Percentiles rank a stretch among this genome's conserved stretches.
Evolutionary conservation across 2,888 invertebrate species (phyloP).

Genomic region (Acanthosoma haemorrhoidale): DNA sequence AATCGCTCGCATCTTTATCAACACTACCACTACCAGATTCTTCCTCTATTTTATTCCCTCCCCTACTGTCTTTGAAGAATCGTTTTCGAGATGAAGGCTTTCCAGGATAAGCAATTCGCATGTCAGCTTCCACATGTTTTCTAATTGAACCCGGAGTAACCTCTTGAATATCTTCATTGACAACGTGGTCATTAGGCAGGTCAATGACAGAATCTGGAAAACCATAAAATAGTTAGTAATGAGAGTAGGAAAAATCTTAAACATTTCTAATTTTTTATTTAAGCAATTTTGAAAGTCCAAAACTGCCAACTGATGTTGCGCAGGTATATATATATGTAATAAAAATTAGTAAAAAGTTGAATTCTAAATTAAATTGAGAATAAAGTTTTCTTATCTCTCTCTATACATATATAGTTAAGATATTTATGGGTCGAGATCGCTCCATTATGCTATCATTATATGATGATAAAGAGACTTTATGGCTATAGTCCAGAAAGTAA

Average conservation of each 20-base stretch:
- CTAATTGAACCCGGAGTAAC: constrained; percentile 15
- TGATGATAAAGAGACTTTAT: no score
- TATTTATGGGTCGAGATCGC: no score
- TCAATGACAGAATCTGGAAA: constrained; percentile 31
- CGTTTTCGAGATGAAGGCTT: constrained; percentile 60
- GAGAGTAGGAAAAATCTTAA: no score
- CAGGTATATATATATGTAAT: no score
- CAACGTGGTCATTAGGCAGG: neutral
- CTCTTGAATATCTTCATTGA: constrained; percentile 23
- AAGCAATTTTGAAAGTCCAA: neutral
- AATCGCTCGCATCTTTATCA: constrained; percentile 22
- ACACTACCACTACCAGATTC: constrained; percentile 26
- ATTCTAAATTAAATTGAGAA: no score
- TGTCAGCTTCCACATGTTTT: constrained; percentile 32
- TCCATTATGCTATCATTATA: no score
- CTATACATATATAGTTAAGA: no score
- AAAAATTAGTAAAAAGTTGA: no score
- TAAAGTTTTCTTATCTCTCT: no score
- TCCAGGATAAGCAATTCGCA: constrained; percentile 57
- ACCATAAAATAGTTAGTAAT: neutral
- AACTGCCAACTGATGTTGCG: neutral
- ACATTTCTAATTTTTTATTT: neutral
- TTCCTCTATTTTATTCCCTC: constrained; percentile 37
- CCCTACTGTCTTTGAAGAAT: constrained; percentile 41
- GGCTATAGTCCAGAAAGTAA: no score